A percentile compares a stretch with the other conserved stretches of the same genome.
Evolutionary conservation across 1,140 invertebrate species (phyloP).

Genomic region (Dinoponera quadriceps): DNA sequence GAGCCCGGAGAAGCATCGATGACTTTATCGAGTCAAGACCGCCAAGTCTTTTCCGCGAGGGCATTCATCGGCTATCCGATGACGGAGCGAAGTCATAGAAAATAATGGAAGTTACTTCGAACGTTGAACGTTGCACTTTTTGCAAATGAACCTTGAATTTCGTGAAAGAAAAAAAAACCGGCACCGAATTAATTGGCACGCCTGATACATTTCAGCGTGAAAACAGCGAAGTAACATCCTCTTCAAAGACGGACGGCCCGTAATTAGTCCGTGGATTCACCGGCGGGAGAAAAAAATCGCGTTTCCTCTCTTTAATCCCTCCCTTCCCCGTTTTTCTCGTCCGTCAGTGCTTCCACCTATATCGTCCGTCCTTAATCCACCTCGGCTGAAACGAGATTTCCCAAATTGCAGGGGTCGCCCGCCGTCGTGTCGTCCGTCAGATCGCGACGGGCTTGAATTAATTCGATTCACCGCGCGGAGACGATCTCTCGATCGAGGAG

Average conservation of each 20-base stretch:
- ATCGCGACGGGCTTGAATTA: conserved; percentile 47
- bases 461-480: conserved; percentile 41
- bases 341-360: conserved; percentile 61
- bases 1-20: too few species aligned
- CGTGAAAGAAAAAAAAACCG: too few species aligned
- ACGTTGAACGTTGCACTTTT: too few species aligned
- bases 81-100: too few species aligned
- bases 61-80: too few species aligned
- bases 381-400: conserved; percentile 41
- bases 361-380: conserved; percentile 57
- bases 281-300: conserved; percentile 13
- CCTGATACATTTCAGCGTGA: neutral
- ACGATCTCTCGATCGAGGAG: conserved; percentile 8
- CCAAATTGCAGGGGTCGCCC: conserved; percentile 40
- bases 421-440: conserved; percentile 25
- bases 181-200: too few species aligned
- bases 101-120: too few species aligned
- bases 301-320: conserved; percentile 30
- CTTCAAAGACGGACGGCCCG: neutral
- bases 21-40: too few species aligned
- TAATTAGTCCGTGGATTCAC: conserved; percentile 18
- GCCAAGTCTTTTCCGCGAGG: too few species aligned
- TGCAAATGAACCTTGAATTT: too few species aligned
- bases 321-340: conserved; percentile 27
- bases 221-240: neutral